Percentiles rank a stretch among this genome's conserved stretches.
phyloP scores from a whole-genome alignment of 1,140 invertebrate genomes.

The Coenobita brevimanus region DNA sequence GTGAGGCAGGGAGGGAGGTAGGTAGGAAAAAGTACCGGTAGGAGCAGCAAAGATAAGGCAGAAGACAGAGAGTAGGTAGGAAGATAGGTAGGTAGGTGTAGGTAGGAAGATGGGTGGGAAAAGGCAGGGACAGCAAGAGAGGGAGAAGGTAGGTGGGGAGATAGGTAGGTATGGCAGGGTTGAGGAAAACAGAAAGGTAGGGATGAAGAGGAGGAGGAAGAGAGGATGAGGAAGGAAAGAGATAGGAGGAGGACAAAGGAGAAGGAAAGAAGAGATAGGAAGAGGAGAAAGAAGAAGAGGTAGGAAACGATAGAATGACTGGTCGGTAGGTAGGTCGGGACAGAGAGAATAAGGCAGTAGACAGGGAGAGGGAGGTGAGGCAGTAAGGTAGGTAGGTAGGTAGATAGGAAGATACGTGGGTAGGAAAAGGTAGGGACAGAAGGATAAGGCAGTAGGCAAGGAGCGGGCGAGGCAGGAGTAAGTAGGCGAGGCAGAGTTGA shows the following conservation, averaged over 20 bases:
- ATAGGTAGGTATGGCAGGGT: too few relatives aligned
- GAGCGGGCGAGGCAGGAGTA: background rate
- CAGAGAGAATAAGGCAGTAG: too few relatives aligned
- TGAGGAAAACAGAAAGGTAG: background rate
- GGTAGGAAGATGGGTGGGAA: too few relatives aligned
- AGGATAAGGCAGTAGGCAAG: background rate
- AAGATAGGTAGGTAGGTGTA: background rate
- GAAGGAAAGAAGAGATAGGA: background rate
- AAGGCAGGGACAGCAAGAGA: too few relatives aligned
- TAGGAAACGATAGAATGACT: background rate
- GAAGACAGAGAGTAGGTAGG: background rate
- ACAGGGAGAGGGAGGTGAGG: too few relatives aligned
- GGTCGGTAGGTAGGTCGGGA: too few relatives aligned
- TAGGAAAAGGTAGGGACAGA: background rate
- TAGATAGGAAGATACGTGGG: background rate
- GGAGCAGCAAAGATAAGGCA: too few relatives aligned
- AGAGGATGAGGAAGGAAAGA: background rate
- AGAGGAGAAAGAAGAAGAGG: background rate
- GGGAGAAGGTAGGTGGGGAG: too few relatives aligned
- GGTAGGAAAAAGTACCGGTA: background rate
- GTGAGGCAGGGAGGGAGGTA: background rate
- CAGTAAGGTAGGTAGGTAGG: too few relatives aligned
- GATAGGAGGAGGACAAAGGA: background rate
- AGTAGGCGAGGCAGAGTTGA: background rate
- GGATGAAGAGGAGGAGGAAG: background rate